Conservation (phyloP, 2,797 vertebrate genomes). For the Sebastolobus altivelis region DNA sequence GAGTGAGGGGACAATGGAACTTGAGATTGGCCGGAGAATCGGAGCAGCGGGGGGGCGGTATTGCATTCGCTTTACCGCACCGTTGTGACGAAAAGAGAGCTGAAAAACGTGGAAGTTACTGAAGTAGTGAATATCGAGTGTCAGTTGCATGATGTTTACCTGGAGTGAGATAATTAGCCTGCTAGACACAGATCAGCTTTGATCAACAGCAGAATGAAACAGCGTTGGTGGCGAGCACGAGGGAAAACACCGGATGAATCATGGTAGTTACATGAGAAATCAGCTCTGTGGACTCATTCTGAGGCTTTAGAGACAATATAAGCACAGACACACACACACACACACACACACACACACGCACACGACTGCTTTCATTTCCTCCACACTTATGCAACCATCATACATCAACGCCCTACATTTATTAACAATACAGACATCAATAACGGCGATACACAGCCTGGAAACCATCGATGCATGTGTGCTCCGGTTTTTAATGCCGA, state of each 20-base stretch:
- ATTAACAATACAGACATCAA: not conserved
- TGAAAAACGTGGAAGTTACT: not conserved
- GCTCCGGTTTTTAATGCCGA: not conserved
- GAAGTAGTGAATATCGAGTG: not conserved
- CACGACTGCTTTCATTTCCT: not conserved
- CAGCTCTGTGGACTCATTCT: not conserved
- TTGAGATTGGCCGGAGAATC: too few relatives aligned
- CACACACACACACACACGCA: not conserved
- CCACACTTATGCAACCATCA: conserved; percentile 6
- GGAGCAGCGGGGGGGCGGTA: too few relatives aligned
- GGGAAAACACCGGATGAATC: conserved; percentile 21
- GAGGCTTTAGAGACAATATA: not conserved
- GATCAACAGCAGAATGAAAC: not conserved
- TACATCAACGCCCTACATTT: conserved; percentile 16
- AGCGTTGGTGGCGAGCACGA: not conserved
- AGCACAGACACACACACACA: not conserved
- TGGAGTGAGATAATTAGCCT: not conserved
- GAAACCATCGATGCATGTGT: not conserved
- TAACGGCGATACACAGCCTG: not conserved
- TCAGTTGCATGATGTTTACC: not conserved
- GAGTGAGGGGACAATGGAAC: too few relatives aligned
- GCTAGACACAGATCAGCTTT: not conserved
- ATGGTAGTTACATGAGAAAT: not conserved
- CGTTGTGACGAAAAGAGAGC: too few relatives aligned
- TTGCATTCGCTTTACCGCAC: too few relatives aligned